These are phyloP conservation scores for Hydrotaea cyrtoneurina DNA, from an alignment of 2,888 invertebrate species.

Conservation along the genomic window DNA sequence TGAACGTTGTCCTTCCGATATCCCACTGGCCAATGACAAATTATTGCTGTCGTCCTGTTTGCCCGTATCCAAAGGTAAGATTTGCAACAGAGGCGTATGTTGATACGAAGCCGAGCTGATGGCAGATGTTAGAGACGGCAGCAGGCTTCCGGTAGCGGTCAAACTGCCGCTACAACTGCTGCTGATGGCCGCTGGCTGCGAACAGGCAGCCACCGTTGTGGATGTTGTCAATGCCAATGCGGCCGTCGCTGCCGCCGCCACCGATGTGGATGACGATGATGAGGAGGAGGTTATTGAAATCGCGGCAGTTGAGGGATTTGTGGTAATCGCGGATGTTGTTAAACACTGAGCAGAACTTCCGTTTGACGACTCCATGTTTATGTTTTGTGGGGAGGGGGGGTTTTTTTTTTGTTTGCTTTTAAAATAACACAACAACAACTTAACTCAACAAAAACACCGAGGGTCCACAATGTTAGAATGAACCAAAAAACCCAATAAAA, in stretches of 20 bases:
- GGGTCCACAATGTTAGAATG: not conserved
- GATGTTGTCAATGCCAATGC: conserved; percentile 45
- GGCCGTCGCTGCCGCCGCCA: conserved; percentile 54
- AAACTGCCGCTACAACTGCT: conserved; percentile 66
- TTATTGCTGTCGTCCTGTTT: conserved; percentile 76
- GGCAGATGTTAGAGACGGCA: conserved; percentile 50
- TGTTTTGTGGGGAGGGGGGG: not conserved
- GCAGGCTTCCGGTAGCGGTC: conserved; percentile 56
- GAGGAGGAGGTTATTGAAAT: conserved; percentile 53
- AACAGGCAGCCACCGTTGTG: conserved; percentile 32
- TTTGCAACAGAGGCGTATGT: conserved; percentile 63
- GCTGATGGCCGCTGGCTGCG: conserved; percentile 68
- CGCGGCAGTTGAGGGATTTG: conserved; percentile 60
- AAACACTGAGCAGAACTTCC: conserved; percentile 67
- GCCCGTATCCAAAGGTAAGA: conserved; percentile 57
- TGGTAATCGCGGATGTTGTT: conserved; percentile 64
- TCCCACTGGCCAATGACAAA: conserved; percentile 75
- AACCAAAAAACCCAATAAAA: conserved; percentile 63
- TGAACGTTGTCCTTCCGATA: conserved; percentile 79
- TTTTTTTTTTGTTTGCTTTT: not conserved
- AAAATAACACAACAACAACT: conserved; percentile 45
- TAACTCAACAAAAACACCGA: conserved; percentile 17
- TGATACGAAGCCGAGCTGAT: conserved; percentile 48
- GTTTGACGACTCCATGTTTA: conserved; percentile 70
- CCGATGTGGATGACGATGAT: not conserved